phyloP scores from a whole-genome alignment of 30 jellyfish, hydroid and myxozoan genomes.

The Turritopsis rubra region DNA sequence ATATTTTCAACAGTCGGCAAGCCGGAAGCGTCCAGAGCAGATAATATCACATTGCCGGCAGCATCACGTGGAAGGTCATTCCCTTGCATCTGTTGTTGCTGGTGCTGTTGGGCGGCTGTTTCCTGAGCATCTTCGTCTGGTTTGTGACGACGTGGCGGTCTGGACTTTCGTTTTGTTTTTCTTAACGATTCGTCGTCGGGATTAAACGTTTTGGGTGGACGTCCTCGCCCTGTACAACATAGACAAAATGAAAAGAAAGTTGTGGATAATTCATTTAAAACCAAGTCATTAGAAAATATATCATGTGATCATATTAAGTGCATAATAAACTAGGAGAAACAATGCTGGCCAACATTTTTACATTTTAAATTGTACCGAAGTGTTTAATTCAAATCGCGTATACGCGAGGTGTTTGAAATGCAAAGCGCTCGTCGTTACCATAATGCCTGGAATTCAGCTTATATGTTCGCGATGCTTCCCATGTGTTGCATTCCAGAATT shows the following conservation, averaged over 20 bases:
- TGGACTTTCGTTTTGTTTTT: constrained; percentile 26
- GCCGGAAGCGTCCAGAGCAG: constrained; percentile 26
- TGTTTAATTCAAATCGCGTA: too few relatives aligned
- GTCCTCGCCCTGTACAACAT: constrained; percentile 15
- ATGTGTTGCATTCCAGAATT: too few relatives aligned
- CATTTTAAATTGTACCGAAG: too few relatives aligned
- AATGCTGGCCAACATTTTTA: too few relatives aligned
- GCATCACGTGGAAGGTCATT: background rate
- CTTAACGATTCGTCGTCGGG: constrained; percentile 20
- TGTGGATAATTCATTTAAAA: background rate
- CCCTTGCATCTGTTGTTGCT: background rate
- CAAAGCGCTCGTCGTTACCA: too few relatives aligned
- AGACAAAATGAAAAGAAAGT: background rate
- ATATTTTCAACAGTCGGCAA: constrained; percentile 33
- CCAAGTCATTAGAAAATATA: background rate
- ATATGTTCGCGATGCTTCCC: too few relatives aligned
- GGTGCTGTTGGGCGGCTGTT: background rate
- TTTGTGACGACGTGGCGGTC: constrained; percentile 38
- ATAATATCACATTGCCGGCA: background rate
- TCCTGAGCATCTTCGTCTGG: constrained; percentile 20
- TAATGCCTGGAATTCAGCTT: too few relatives aligned
- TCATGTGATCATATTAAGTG: too few relatives aligned
- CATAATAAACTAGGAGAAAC: too few relatives aligned
- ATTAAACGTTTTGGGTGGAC: constrained; percentile 11
- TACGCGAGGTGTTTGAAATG: too few relatives aligned